A percentile compares a stretch with the other conserved stretches of the same genome.
Evolutionary conservation across 2,113 vertebrate species (phyloP).

Genomic region (Cariama cristata): DNA sequence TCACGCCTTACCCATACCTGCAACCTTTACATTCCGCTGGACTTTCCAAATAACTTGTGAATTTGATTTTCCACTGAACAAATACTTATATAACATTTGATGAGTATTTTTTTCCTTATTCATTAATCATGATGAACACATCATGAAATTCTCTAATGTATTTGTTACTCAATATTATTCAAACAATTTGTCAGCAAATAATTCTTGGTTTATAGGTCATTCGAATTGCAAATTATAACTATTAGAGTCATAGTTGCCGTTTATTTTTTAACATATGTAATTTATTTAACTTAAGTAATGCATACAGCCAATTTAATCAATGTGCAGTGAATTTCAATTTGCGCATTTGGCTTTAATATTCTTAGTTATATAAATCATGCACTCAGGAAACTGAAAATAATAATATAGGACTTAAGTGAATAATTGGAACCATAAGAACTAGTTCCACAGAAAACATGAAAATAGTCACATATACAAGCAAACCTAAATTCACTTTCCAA

Average conservation of each 20-base stretch:
- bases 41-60: background rate
- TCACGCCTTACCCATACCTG: background rate
- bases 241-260: conserved; percentile 13
- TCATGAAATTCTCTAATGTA: conserved; percentile 35
- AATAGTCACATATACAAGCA: background rate
- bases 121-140: conserved; percentile 26
- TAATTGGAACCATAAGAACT: background rate
- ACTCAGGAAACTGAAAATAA: conserved; percentile 28
- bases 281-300: conserved; percentile 65
- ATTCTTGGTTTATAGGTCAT: conserved; percentile 52
- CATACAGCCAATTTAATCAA: conserved; percentile 62
- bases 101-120: background rate
- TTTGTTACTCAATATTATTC: conserved; percentile 59
- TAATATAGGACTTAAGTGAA: background rate
- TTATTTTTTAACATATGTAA: conserved; percentile 48
- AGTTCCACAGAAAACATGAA: background rate
- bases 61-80: background rate
- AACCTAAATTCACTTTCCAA: background rate
- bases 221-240: conserved; percentile 57
- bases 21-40: background rate
- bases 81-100: background rate
- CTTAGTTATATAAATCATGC: conserved; percentile 4
- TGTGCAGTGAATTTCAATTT: conserved; percentile 46
- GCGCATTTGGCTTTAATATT: background rate
- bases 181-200: conserved; percentile 65